These are phyloP conservation scores for Aradus depressus DNA, from an alignment of 2,888 invertebrate species.

Conservation along the genomic window DNA sequence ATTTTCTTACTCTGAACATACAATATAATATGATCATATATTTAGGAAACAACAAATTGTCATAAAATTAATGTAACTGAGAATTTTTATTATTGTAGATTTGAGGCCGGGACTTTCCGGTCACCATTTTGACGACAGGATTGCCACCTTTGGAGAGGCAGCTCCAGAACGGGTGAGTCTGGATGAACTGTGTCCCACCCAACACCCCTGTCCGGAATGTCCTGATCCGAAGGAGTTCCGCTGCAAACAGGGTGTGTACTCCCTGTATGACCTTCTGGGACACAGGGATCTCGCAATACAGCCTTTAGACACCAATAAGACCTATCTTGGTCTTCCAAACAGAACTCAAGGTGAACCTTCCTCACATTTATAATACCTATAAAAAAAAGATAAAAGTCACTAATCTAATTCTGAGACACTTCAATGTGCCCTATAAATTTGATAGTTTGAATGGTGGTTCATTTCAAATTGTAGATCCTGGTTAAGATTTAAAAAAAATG, in stretches of 20 bases:
- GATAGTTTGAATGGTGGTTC: too few species aligned
- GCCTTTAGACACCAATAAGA: conserved; percentile 45
- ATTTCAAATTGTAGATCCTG: too few species aligned
- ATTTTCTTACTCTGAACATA: too few species aligned
- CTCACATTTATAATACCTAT: background rate
- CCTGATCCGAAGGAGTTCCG: conserved; percentile 42
- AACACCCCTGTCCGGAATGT: conserved; percentile 50
- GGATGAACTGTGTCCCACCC: conserved; percentile 51
- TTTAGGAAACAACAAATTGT: too few species aligned
- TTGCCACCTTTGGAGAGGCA: conserved; percentile 46
- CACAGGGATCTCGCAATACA: conserved; percentile 40
- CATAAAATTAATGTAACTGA: too few species aligned
- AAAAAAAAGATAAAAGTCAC: background rate
- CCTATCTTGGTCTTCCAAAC: conserved; percentile 44
- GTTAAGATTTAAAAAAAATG: too few species aligned
- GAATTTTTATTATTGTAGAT: conserved; percentile 2
- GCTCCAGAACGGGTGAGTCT: conserved; percentile 49
- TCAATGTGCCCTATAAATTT: too few species aligned
- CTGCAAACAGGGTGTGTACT: conserved; percentile 47
- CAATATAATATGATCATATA: too few species aligned
- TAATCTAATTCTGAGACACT: too few species aligned
- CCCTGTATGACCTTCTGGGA: conserved; percentile 46
- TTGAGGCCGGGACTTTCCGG: background rate
- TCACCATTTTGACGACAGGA: conserved; percentile 1
- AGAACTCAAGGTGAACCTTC: conserved; percentile 39